Conservation (phyloP, 2,797 vertebrate genomes). For the Babyrousa celebensis region DNA sequence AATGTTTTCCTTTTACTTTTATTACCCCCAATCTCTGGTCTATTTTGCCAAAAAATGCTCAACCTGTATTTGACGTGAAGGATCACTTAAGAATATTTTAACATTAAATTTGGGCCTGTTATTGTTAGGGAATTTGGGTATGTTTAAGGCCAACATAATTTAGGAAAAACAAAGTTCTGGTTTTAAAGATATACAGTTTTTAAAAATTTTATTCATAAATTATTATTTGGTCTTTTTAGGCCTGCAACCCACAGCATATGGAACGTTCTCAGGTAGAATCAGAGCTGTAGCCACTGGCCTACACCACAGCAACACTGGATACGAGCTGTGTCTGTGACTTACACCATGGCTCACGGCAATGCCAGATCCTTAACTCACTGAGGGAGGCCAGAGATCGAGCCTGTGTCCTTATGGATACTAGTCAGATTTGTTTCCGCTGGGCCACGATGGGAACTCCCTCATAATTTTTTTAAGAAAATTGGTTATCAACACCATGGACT, state of each 20-base stretch:
- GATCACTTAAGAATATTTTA: slow-evolving; percentile 19
- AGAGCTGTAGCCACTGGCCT: too few species aligned
- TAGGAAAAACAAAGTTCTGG: slow-evolving; percentile 8
- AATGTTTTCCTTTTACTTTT: slow-evolving; percentile 13
- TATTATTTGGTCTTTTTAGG: too few species aligned
- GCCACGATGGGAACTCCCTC: too few species aligned
- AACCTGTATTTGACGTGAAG: background rate
- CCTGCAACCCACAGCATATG: too few species aligned
- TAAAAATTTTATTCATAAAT: background rate
- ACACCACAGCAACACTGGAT: too few species aligned
- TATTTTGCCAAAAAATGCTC: background rate
- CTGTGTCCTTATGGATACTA: too few species aligned
- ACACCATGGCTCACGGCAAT: too few species aligned
- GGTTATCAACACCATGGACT: background rate
- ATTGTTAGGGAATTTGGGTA: background rate
- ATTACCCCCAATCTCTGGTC: background rate
- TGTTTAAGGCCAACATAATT: background rate
- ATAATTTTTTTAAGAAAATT: slow-evolving; percentile 44
- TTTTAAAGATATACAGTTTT: slow-evolving; percentile 61
- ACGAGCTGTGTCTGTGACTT: too few species aligned
- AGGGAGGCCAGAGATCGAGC: too few species aligned
- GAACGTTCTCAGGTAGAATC: too few species aligned
- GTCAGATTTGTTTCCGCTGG: too few species aligned
- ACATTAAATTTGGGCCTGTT: background rate
- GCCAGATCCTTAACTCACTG: too few species aligned